These are phyloP conservation scores for Gryllus longicercus DNA, from an alignment of 2,888 invertebrate genomes.

Conservation along the genomic window DNA sequence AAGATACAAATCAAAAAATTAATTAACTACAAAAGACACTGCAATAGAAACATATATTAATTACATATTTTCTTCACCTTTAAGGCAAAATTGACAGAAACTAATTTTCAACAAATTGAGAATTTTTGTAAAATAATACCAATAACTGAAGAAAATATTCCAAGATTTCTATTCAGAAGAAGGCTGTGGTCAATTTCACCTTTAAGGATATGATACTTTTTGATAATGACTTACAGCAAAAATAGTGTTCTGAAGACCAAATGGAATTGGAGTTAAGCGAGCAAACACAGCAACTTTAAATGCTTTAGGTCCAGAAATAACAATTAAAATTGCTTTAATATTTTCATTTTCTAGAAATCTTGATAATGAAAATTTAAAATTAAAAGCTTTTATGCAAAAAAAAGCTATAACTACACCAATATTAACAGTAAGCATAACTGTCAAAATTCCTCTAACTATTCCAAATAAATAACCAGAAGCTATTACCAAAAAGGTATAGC, in stretches of 20 bases:
- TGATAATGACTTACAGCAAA: constrained; percentile 73
- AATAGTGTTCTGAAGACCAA: constrained; percentile 87
- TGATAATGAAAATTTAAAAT: constrained; percentile 60
- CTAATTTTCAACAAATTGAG: too few species aligned
- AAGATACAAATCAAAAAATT: too few species aligned
- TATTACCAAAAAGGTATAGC: constrained; percentile 80
- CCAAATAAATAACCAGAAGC: constrained; percentile 88
- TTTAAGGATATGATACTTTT: too few species aligned
- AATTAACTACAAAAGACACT: too few species aligned
- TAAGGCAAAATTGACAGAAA: too few species aligned
- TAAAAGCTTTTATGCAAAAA: constrained; percentile 64
- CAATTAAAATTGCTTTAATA: constrained; percentile 74
- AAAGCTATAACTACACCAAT: constrained; percentile 79
- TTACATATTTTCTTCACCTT: too few species aligned
- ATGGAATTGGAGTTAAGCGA: constrained; percentile 85
- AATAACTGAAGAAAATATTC: too few species aligned
- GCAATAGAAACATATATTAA: too few species aligned
- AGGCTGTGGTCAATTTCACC: too few species aligned
- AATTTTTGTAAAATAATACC: too few species aligned
- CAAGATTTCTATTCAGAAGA: too few species aligned
- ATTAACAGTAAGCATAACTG: constrained; percentile 75
- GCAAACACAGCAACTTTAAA: constrained; percentile 84
- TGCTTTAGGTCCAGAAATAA: constrained; percentile 80
- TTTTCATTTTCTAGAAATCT: constrained; percentile 67
- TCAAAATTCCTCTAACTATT: constrained; percentile 67